Evolutionary conservation across 2,113 vertebrate genomes (phyloP), one percentile per base, ranked within the genome.

Genomic region (Crotalus tigris): DNA sequence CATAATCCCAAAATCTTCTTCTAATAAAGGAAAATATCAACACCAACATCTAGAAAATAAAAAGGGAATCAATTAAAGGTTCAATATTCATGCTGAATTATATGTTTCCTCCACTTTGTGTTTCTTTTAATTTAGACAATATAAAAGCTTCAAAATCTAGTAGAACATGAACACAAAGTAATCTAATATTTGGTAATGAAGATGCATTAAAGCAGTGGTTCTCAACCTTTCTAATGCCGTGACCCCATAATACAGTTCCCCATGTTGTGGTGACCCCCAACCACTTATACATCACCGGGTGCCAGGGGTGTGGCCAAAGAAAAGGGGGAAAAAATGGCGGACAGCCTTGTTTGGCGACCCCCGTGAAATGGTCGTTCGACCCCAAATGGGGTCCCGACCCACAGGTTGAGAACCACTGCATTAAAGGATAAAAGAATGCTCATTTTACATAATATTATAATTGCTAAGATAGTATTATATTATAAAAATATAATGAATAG

Each of bases 1-100:
- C 99, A 0, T 99, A 98, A 96, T 99, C 99, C 99, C 99, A 99
- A 95, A 99, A 98, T 93, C 95, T 98, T 95, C 97, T 99, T 96
- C 99, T 98, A 97, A 99, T 99, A 91, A 98, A 1, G 9, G 98
- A 97, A 97, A 99, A 99, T 49, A 98, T 12, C 11, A 97, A 57
- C 93, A 99, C 97, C 97, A 99, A 96, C 92, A 98, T 11, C 99
- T 99, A 95, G 29, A 69, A 95, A 26, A 0, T 55, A 91, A 94
- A 0, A 85, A 19, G 9, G 58, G 29, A 7, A 59, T 26, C 1
- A 49, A 61, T 55, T 10, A 46, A 85, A 81, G 21, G 81, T 58
- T 89, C 23, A 59, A 4, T 4, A 59, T n/a, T 81, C 1, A n/a
- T 59, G 15, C 23, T 46, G 44, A 49, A 88, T 88, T 23, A 44